phyloP scores from a whole-genome alignment of 2,797 vertebrate genomes.

The Chromobotia macracanthus region DNA sequence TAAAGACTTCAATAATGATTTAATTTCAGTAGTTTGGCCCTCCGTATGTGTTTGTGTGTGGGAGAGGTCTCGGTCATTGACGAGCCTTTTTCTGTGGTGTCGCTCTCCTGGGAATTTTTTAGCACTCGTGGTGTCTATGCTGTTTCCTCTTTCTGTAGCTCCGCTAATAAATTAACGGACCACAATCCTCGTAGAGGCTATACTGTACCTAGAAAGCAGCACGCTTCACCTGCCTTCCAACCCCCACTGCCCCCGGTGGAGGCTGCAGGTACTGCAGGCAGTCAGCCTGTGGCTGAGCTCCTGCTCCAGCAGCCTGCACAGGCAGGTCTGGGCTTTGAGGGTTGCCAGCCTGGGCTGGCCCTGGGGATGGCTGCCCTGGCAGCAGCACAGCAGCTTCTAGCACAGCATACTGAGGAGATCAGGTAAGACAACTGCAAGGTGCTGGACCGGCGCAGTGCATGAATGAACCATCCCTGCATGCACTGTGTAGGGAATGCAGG shows the following conservation, averaged over 20 bases:
- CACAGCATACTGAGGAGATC: slow-evolving; percentile 82
- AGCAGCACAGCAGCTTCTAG: slow-evolving; percentile 82
- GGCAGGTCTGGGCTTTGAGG: slow-evolving; percentile 77
- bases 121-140: slow-evolving; percentile 67
- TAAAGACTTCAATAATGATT: neutral
- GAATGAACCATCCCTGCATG: slow-evolving; percentile 9
- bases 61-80: neutral
- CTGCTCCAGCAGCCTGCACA: slow-evolving; percentile 70
- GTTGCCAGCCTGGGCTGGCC: slow-evolving; percentile 77
- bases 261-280: slow-evolving; percentile 73
- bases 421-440: slow-evolving; percentile 83
- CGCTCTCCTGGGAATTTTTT: slow-evolving; percentile 51
- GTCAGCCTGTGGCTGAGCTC: slow-evolving; percentile 76
- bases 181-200: slow-evolving; percentile 89
- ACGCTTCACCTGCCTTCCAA: slow-evolving; percentile 94
- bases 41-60: neutral
- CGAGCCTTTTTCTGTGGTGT: slow-evolving; percentile 33
- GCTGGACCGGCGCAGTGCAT: slow-evolving; percentile 14
- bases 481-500: neutral
- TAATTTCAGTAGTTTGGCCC: neutral
- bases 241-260: slow-evolving; percentile 94
- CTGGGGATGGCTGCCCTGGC: slow-evolving; percentile 75
- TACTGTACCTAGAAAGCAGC: slow-evolving; percentile 97
- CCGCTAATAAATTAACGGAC: slow-evolving; percentile 94
- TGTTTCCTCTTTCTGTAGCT: slow-evolving; percentile 82